These are phyloP conservation scores for Porites divaricata DNA, from an alignment of 92 coral and sea anemone species.

Conservation along the genomic window DNA sequence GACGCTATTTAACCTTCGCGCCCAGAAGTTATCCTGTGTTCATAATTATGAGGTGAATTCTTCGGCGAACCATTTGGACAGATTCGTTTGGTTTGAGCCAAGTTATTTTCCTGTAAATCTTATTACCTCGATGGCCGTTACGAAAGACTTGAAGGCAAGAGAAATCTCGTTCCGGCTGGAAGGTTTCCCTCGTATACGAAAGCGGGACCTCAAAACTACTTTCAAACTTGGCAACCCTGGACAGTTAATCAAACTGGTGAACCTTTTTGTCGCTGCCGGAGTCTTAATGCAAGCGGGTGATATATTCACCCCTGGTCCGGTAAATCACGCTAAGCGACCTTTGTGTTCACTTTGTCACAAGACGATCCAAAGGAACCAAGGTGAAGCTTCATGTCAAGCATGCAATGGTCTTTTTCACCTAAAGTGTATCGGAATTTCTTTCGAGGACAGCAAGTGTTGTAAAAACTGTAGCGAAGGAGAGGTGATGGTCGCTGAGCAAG, in stretches of 20 bases:
- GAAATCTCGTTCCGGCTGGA: too few relatives aligned
- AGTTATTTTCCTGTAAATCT: not conserved
- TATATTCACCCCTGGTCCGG: fast-evolving
- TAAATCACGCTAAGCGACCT: too few relatives aligned
- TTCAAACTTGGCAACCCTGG: slow-evolving; percentile 7
- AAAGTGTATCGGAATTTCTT: too few relatives aligned
- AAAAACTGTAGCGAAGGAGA: too few relatives aligned
- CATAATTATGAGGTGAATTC: not conserved
- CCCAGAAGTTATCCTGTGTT: not conserved
- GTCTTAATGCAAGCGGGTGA: too few relatives aligned
- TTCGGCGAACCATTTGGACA: slow-evolving; percentile 1
- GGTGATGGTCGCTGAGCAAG: too few relatives aligned
- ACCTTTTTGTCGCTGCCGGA: fast-evolving
- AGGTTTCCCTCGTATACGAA: too few relatives aligned
- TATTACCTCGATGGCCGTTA: not conserved
- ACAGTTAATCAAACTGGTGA: not conserved
- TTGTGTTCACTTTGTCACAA: too few relatives aligned
- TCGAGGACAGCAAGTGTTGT: too few relatives aligned
- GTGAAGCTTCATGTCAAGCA: too few relatives aligned
- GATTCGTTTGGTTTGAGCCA: not conserved
- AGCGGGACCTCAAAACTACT: not conserved
- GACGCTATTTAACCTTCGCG: not conserved
- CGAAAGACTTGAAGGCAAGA: not conserved
- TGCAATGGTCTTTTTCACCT: too few relatives aligned
- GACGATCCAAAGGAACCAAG: too few relatives aligned